Conservation (phyloP, 2,797 vertebrate species). For the Platalea minor region DNA sequence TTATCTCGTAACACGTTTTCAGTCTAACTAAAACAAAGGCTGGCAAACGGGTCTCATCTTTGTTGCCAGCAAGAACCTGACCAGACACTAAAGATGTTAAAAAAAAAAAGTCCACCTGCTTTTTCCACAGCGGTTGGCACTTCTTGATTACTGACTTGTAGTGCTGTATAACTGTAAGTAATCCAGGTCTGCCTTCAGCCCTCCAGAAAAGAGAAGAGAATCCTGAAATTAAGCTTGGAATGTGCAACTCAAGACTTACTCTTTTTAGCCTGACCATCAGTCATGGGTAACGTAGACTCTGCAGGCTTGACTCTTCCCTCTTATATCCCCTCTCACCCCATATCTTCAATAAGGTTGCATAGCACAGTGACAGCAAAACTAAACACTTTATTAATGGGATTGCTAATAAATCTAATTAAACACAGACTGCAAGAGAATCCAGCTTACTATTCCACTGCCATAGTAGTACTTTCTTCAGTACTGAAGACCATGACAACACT, state of each 20-base stretch:
- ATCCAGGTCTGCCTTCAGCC: not conserved
- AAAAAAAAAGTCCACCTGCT: not conserved
- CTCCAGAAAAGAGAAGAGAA: not conserved
- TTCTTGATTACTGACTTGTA: not conserved
- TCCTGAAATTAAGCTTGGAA: not conserved
- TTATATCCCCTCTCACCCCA: not conserved
- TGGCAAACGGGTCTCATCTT: not conserved
- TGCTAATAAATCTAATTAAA: constrained; percentile 39
- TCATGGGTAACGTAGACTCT: not conserved
- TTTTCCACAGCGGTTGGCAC: not conserved
- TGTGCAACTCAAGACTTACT: not conserved
- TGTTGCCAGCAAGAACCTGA: not conserved
- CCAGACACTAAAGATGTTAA: not conserved
- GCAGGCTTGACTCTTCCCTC: not conserved
- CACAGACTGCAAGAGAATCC: not conserved
- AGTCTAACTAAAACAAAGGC: not conserved
- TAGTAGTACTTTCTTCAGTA: not conserved
- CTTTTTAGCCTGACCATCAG: not conserved
- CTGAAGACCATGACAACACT: not conserved
- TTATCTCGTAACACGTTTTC: not conserved
- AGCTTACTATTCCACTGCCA: not conserved
- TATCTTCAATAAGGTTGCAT: not conserved
- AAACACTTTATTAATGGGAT: constrained; percentile 19
- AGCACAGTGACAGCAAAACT: not conserved
- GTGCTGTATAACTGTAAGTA: not conserved